Evolutionary conservation across 2,888 invertebrate genomes (phyloP).

Genomic region (Rhamnusium bicolor): DNA sequence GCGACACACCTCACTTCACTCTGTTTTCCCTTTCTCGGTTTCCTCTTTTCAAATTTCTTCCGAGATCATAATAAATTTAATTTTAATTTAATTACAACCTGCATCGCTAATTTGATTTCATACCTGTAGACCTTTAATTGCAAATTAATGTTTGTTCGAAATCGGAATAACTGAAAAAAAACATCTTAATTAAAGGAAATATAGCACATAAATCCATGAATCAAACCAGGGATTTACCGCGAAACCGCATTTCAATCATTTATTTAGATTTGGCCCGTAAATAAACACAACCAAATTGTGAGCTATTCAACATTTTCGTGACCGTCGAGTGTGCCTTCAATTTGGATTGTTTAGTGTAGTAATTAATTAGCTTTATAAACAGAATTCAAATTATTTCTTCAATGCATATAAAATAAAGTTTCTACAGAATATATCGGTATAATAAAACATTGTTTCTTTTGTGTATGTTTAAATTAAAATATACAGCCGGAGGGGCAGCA

Average conservation of each 20-base stretch:
- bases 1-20: no score
- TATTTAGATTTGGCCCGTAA: slow-evolving; percentile 9
- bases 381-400: not conserved
- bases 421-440: not conserved
- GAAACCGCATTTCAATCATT: slow-evolving; percentile 9
- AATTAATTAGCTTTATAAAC: not conserved
- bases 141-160: not conserved
- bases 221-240: not conserved
- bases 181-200: not conserved
- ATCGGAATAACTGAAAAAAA: not conserved
- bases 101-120: not conserved
- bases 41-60: no score
- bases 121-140: not conserved
- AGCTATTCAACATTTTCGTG: not conserved
- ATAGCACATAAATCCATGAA: not conserved
- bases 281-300: slow-evolving; percentile 8
- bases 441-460: no score
- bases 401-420: not conserved
- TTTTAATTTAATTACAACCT: not conserved
- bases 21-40: no score
- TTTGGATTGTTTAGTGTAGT: not conserved
- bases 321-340: not conserved
- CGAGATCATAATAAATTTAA: not conserved
- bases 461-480: no score
- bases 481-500: no score